Evolutionary conservation across 2,113 vertebrate species (phyloP).

Genomic region (Triplophysa dalaica): DNA sequence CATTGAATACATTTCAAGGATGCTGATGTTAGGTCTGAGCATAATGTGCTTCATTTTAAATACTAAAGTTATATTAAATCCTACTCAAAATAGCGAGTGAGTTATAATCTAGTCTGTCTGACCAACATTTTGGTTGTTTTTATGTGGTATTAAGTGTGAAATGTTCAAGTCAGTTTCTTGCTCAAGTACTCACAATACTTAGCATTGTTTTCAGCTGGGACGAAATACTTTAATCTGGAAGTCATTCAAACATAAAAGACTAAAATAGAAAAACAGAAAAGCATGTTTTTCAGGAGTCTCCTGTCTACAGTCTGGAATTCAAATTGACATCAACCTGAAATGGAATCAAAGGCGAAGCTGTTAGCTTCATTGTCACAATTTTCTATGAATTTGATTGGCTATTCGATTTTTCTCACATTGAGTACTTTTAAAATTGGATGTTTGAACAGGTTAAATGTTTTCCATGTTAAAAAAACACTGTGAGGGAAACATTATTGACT

Average conservation of each 20-base stretch:
- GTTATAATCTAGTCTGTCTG: too few relatives aligned
- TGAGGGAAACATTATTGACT: constrained; percentile 9
- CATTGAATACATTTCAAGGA: background rate
- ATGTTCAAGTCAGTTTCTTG: too few relatives aligned
- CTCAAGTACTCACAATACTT: too few relatives aligned
- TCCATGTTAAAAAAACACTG: background rate
- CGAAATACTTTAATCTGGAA: background rate
- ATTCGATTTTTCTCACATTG: background rate
- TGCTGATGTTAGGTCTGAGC: background rate
- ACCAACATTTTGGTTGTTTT: too few relatives aligned
- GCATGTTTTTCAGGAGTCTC: background rate
- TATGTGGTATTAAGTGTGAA: too few relatives aligned
- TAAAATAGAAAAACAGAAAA: background rate
- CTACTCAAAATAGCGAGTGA: too few relatives aligned
- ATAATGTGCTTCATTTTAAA: background rate
- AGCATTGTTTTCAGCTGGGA: too few relatives aligned
- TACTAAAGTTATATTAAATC: too few relatives aligned
- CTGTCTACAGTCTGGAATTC: background rate
- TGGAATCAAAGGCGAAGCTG: background rate
- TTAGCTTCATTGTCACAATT: background rate
- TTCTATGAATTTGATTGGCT: constrained; percentile 2
- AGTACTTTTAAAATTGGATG: background rate
- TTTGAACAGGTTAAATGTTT: background rate
- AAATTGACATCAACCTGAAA: background rate
- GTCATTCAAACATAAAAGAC: background rate